Evolutionary conservation across 2,113 vertebrate species (phyloP).

Genomic region (Ahaetulla prasina): DNA sequence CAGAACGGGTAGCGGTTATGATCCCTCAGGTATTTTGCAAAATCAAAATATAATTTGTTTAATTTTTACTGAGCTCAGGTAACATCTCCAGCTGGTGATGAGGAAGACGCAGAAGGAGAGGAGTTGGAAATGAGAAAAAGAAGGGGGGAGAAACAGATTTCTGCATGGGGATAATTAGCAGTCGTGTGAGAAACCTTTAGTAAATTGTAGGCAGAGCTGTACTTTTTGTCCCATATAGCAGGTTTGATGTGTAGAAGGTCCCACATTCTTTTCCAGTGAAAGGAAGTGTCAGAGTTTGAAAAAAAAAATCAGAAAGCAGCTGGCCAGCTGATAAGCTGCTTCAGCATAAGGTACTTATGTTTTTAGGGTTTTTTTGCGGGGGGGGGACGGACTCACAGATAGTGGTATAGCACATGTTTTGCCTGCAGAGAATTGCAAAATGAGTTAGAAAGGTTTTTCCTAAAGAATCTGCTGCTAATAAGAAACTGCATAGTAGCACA

Average conservation of each 20-base stretch:
- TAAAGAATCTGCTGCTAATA: neutral
- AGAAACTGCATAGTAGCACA: neutral
- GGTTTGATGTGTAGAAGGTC: neutral
- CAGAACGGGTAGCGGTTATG: neutral
- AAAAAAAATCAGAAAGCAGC: neutral
- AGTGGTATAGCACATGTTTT: neutral
- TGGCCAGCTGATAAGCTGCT: neutral
- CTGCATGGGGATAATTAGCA: neutral
- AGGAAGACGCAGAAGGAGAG: neutral
- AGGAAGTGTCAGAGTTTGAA: neutral
- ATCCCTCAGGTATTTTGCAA: neutral
- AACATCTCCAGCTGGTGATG: neutral
- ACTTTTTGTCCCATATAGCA: neutral
- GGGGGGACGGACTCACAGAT: neutral
- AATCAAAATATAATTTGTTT: neutral
- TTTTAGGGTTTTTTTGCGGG: neutral
- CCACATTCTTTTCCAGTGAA: neutral
- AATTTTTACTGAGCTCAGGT: neutral
- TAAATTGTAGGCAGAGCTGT: neutral
- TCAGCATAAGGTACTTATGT: neutral
- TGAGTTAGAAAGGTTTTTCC: neutral
- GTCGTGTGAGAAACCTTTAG: neutral
- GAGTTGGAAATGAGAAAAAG: neutral
- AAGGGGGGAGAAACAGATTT: neutral
- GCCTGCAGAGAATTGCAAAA: neutral